Conservation (phyloP, 1,140 invertebrate genomes). For the Drosophila pectinifera region DNA sequence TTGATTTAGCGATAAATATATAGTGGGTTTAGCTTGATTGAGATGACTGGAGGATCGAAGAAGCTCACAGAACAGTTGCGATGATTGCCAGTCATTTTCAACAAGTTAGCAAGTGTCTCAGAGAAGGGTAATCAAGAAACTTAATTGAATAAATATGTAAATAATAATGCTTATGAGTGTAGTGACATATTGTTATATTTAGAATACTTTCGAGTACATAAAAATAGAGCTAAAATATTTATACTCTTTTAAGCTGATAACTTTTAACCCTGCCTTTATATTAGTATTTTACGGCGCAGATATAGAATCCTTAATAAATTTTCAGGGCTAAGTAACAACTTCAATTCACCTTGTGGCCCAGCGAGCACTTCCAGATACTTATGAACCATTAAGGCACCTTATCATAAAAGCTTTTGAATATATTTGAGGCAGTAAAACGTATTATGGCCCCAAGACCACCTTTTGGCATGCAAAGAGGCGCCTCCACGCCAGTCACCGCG, state of each 20-base stretch:
- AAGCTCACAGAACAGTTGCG: background rate
- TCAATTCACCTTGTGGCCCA: conserved; percentile 5
- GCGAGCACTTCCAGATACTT: conserved; percentile 12
- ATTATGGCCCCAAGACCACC: conserved; percentile 26
- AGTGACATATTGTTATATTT: too few relatives aligned
- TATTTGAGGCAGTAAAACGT: conserved; percentile 33
- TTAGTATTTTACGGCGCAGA: background rate
- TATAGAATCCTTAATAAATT: conserved; percentile 9
- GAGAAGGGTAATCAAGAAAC: background rate
- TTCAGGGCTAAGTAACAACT: conserved; percentile 9
- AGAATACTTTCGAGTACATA: too few relatives aligned
- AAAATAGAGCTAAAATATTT: too few relatives aligned
- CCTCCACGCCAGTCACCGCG: conserved; percentile 56
- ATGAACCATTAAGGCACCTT: conserved; percentile 47
- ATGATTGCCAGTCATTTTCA: conserved; percentile 1
- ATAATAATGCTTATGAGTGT: too few relatives aligned
- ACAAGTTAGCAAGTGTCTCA: background rate
- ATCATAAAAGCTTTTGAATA: conserved; percentile 45
- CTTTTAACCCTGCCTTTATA: background rate
- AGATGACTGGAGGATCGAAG: conserved; percentile 21
- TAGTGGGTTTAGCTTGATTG: conserved; percentile 17
- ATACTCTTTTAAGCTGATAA: background rate
- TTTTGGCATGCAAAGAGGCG: conserved; percentile 77
- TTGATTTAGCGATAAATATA: conserved; percentile 50
- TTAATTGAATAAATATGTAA: too few relatives aligned